Conservation (phyloP, 2,797 vertebrate species). For the Geotrypetes seraphini region DNA sequence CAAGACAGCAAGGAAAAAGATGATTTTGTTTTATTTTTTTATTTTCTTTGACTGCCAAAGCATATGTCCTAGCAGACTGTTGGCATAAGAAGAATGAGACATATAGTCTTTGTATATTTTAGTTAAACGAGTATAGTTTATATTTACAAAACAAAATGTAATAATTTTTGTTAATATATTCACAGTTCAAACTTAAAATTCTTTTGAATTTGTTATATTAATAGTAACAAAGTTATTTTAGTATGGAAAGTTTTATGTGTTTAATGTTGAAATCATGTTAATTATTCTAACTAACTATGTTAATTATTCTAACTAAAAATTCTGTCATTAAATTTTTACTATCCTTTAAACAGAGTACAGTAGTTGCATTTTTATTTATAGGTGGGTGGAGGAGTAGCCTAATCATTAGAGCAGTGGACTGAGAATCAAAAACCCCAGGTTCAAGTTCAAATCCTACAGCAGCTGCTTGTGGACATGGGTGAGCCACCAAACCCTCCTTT, state of each 20-base stretch:
- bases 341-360: slow-evolving; percentile 22
- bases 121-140: slow-evolving; percentile 34
- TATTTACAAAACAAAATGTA: slow-evolving; percentile 17
- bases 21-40: slow-evolving; percentile 28
- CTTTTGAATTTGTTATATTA: slow-evolving; percentile 38
- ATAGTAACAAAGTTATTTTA: slow-evolving; percentile 27
- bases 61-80: neutral
- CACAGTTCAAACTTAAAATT: slow-evolving; percentile 41
- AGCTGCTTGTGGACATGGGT: too few species aligned
- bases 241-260: slow-evolving; percentile 32
- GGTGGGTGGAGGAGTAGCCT: too few species aligned
- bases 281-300: slow-evolving; percentile 54
- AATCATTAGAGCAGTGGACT: too few species aligned
- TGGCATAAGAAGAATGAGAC: neutral
- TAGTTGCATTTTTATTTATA: too few species aligned
- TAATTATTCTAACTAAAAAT: slow-evolving; percentile 40
- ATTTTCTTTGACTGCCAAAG: slow-evolving; percentile 28
- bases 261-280: slow-evolving; percentile 64
- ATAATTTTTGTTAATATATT: slow-evolving; percentile 37
- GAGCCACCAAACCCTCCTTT: too few species aligned
- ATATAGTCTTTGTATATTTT: slow-evolving; percentile 15
- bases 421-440: too few species aligned
- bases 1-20: slow-evolving; percentile 36
- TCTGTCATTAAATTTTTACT: slow-evolving; percentile 53
- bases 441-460: too few species aligned